Base-by-base conservation (phyloP, 1,140 invertebrate genomes). In the Caerostris extrusa region DNA sequence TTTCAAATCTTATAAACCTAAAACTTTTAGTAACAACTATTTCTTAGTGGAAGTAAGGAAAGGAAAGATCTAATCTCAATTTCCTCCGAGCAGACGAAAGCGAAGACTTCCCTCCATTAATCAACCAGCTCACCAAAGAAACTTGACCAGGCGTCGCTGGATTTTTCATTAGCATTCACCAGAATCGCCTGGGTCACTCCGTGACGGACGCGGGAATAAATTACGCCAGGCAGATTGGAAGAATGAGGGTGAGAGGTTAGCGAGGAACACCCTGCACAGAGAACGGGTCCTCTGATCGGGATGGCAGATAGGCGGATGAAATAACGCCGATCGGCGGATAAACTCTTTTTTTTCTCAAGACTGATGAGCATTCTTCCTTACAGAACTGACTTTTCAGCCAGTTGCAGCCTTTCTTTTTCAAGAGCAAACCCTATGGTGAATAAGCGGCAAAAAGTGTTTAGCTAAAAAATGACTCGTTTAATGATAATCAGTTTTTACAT, bases 101-200 rank as follows among this genome's bases (percentile, higher is more conserved):
- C 12, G 14, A n/a, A 67, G 61, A 67, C n/a, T 67, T 67, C 4
- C 61, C 5, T n/a, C 5, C 61, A 67, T 4, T n/a, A 67, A 67
- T 5, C 14, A 67, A 4, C 4, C 17, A 67, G 61, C 71, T 71
- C 69, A 10, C 69, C 69, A 53, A 4, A 0, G 71, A 77, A 77
- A 77, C 71, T 77, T 77, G 71, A 77, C 71, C 71, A 77, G 71
- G 19, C 14, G 34, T 34, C 14, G 34, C 34, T 77, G 5, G 34
- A 34, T 77, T 77, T 77, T 77, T 77, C 71, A 77, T 77, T 77
- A 77, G 71, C 71, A 77, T 77, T 77, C 71, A 12, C 53, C 34
- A 34, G 3, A 4, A 34, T n/a, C 61, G 61, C 61, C 71, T 77
- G 71, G 71, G 71, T 77, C 71, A 77, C 19, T 77, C 34, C 71